Percentiles rank a stretch among this genome's conserved stretches.
Conservation (phyloP, 2,888 invertebrate genomes). For the Mythimna vitellina region DNA sequence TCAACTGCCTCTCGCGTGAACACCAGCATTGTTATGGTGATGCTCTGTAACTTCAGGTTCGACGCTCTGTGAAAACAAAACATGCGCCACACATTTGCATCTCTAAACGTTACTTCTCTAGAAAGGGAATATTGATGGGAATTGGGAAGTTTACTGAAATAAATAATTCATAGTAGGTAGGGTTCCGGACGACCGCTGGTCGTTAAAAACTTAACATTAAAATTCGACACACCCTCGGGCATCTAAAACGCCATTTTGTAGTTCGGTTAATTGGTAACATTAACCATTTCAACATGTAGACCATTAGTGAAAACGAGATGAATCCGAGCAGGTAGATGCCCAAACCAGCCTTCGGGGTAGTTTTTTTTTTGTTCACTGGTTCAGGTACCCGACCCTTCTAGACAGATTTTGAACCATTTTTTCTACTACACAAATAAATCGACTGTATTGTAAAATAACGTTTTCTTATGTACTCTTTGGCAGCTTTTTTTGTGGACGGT, state of each 20-base stretch:
- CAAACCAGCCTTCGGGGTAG: conserved; percentile 78
- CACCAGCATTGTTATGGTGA: conserved; percentile 87
- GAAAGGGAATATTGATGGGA: conserved; percentile 71
- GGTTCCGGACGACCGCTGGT: conserved; percentile 70
- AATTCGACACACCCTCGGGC: conserved; percentile 81
- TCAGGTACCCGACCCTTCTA: conserved; percentile 86
- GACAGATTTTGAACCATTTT: conserved; percentile 70
- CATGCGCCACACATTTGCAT: conserved; percentile 81
- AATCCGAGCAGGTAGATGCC: conserved; percentile 85
- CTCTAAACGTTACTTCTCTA: conserved; percentile 71
- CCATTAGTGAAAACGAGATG: conserved; percentile 84
- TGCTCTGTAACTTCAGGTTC: conserved; percentile 79
- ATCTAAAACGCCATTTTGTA: conserved; percentile 81
- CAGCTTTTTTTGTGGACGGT: conserved; percentile 22
- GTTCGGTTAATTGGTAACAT: conserved; percentile 86
- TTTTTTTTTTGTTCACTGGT: conserved; percentile 79
- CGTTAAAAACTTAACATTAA: conserved; percentile 78
- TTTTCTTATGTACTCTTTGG: conserved; percentile 29
- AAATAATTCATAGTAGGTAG: conserved; percentile 82
- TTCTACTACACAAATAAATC: conserved; percentile 65
- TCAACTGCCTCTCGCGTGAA: conserved; percentile 85
- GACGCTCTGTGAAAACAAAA: conserved; percentile 84
- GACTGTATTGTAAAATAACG: conserved; percentile 35
- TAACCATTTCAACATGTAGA: conserved; percentile 82
- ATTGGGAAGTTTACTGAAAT: conserved; percentile 76